Evolutionary conservation across 37 sponge, comb jelly and placozoan species (phyloP).

Genomic region (Agelas oroides): DNA sequence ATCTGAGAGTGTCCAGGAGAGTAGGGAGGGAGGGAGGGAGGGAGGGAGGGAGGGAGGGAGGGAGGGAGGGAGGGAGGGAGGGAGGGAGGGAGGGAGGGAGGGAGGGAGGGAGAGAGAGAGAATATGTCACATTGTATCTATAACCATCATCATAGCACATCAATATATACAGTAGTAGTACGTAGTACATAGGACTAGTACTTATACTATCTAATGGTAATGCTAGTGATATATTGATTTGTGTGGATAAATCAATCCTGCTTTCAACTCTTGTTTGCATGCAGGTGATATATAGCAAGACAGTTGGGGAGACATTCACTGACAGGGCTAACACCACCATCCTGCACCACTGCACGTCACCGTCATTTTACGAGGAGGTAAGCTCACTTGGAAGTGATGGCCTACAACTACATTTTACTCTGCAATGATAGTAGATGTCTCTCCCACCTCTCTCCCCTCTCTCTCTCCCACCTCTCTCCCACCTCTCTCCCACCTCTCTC

Average conservation of each 20-base stretch:
- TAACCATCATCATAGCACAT: no score
- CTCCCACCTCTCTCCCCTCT: neutral
- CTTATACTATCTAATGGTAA: no score
- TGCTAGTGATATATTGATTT: no score
- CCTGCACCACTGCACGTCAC: conserved; percentile 83
- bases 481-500: no score
- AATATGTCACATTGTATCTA: no score
- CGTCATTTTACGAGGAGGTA: conserved; percentile 90
- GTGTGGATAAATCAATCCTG: no score
- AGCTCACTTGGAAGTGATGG: no score
- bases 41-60: no score
- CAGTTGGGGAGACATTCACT: conserved; percentile 57
- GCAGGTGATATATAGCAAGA: conserved; percentile 82
- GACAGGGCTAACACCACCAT: conserved; percentile 70
- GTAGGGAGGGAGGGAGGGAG: conserved; percentile 1
- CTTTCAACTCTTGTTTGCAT: no score
- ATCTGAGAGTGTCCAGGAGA: neutral
- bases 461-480: neutral
- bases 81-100: conserved; percentile 43
- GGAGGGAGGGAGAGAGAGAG: conserved; percentile 16
- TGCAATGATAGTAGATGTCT: neutral
- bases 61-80: conserved; percentile 13
- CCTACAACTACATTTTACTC: no score
- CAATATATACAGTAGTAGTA: no score
- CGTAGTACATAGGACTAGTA: no score